Conservation (phyloP, 2,113 vertebrate genomes). For the Bucco capensis region DNA sequence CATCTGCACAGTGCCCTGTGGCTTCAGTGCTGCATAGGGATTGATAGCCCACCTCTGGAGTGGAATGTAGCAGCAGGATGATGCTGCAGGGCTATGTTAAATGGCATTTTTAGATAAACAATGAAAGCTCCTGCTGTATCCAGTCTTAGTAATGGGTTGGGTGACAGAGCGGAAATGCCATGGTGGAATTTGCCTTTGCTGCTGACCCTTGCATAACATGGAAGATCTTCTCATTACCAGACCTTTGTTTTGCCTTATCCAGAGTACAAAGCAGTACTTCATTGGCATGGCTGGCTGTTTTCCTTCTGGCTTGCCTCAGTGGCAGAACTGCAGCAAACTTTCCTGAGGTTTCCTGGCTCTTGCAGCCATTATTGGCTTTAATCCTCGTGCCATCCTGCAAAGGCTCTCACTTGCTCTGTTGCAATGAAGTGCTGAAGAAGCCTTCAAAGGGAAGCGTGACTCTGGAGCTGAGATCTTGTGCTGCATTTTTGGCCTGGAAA, state of each 20-base stretch:
- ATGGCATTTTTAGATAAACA: not conserved
- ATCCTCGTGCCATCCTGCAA: not conserved
- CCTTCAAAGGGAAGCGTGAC: not conserved
- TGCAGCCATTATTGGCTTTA: not conserved
- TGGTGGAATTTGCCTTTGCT: slow-evolving; percentile 53
- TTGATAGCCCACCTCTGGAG: not conserved
- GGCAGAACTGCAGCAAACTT: not conserved
- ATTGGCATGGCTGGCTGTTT: not conserved
- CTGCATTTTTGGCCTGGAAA: slow-evolving; percentile 9
- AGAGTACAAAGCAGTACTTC: slow-evolving; percentile 45
- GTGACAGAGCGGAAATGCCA: slow-evolving; percentile 6
- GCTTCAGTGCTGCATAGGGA: not conserved
- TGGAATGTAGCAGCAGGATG: not conserved
- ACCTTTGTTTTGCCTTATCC: slow-evolving; percentile 25
- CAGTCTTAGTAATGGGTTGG: not conserved
- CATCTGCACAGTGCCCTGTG: not conserved
- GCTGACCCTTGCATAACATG: slow-evolving; percentile 13
- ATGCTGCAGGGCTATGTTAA: not conserved
- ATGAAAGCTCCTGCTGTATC: slow-evolving; percentile 28
- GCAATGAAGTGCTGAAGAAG: not conserved
- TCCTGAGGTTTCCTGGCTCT: not conserved
- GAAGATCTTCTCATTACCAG: slow-evolving; percentile 20
- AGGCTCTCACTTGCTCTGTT: not conserved
- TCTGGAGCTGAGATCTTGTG: slow-evolving; percentile 13
- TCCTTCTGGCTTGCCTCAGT: not conserved